These are phyloP conservation scores for Pipa parva DNA, from an alignment of 2,113 vertebrate genomes.

Conservation along the genomic window DNA sequence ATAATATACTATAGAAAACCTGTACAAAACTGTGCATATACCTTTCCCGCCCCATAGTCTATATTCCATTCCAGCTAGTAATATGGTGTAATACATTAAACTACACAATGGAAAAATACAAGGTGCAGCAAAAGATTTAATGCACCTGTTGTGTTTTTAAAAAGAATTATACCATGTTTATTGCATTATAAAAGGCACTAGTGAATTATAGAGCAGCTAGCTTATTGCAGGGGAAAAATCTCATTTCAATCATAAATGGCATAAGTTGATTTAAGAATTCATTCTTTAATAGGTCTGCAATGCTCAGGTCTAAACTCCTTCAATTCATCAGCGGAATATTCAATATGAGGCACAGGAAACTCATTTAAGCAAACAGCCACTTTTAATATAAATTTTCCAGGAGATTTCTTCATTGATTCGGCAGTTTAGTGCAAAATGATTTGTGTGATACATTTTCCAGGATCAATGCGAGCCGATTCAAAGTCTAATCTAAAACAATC, in stretches of 20 bases:
- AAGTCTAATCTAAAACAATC: slow-evolving; percentile 83
- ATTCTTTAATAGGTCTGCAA: slow-evolving; percentile 93
- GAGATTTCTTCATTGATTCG: slow-evolving; percentile 98
- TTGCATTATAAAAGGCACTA: slow-evolving; percentile 80
- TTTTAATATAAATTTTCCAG: slow-evolving; percentile 99
- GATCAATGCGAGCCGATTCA: slow-evolving; percentile 88
- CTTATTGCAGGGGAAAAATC: slow-evolving; percentile 79
- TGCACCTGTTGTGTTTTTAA: slow-evolving; percentile 74
- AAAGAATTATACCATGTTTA: slow-evolving; percentile 86
- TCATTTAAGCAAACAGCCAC: slow-evolving; percentile 85
- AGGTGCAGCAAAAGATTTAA: slow-evolving; percentile 76
- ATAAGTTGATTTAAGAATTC: slow-evolving; percentile 95
- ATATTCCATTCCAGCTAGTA: slow-evolving; percentile 43
- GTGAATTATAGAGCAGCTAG: slow-evolving; percentile 83
- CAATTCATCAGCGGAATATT: slow-evolving; percentile 98
- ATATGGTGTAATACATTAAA: slow-evolving; percentile 58
- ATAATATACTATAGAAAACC: background rate
- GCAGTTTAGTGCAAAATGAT: slow-evolving; percentile 96
- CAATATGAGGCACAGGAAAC: slow-evolving; percentile 84
- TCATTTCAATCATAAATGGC: slow-evolving; percentile 98
- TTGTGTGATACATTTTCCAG: slow-evolving; percentile 95
- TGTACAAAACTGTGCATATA: background rate
- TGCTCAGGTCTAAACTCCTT: slow-evolving; percentile 95
- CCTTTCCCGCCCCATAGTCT: slow-evolving; percentile 53
- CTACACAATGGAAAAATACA: slow-evolving; percentile 66